phyloP scores from a whole-genome alignment of 2,113 vertebrate genomes.

The Antigone vipio region DNA sequence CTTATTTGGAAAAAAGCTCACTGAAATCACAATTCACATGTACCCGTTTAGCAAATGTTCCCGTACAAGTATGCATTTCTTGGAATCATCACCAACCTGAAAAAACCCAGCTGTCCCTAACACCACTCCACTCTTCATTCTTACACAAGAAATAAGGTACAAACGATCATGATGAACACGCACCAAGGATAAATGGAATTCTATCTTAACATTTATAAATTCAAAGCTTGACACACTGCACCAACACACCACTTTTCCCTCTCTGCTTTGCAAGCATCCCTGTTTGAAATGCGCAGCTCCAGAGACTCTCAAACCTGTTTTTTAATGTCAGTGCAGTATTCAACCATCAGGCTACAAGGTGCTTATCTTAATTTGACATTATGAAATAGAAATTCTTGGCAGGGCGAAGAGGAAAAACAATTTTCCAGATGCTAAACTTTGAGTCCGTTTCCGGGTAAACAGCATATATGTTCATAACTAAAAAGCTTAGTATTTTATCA shows the following conservation, averaged over 20 bases:
- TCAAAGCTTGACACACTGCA: not conserved
- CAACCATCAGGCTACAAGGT: not conserved
- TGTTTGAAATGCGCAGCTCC: not conserved
- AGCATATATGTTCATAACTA: not conserved
- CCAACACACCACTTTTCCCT: not conserved
- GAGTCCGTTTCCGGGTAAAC: not conserved
- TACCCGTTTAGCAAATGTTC: not conserved
- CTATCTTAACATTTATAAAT: not conserved
- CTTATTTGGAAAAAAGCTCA: not conserved
- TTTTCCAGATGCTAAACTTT: not conserved
- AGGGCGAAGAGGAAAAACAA: not conserved
- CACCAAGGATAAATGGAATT: not conserved
- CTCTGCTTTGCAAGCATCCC: not conserved
- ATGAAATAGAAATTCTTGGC: not conserved
- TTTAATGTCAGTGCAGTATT: not conserved
- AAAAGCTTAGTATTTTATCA: not conserved
- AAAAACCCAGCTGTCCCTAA: not conserved
- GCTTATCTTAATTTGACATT: conserved; percentile 8
- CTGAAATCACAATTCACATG: not conserved
- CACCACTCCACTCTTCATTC: not conserved
- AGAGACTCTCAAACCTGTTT: not conserved
- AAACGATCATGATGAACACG: not conserved
- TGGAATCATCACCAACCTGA: not conserved
- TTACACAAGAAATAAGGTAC: not conserved
- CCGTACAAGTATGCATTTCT: not conserved